Evolutionary conservation across 2,797 vertebrate species (phyloP), one percentile per base, ranked within the genome.

Genomic region (Rhincodon typus): DNA sequence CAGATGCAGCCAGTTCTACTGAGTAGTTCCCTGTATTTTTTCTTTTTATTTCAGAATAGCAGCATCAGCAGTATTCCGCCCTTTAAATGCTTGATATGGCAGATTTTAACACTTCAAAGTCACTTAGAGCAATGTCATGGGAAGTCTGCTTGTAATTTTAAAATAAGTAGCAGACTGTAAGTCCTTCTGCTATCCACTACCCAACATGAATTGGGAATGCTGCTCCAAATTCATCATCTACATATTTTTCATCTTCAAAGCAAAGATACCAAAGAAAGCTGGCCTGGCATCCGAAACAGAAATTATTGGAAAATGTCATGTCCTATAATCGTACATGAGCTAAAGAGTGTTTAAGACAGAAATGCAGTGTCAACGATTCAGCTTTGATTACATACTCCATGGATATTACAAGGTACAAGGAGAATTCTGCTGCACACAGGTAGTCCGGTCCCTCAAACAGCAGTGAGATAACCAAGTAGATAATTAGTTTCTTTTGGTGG

Each of bases 221-320:
- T 53, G 23, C 27, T 87, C 86, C 50, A 50, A 53, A 53, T 8
- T 46, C 86, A 87, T 87, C 53, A 87, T 53, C 86, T 30, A 53
- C 86, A 87, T 30, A 25, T 27, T 46, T 87, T 53, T 50, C 86
- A 87, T 87, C 86, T 87, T 87, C 86, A 87, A 87, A 86, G 82
- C 42, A 86, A 86, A 23, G 38, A 8, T 23, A 87, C 50, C 46
- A 87, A 53, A 87, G 46, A 53, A 53, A 87, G 10, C 46, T 53
- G 46, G 27, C 13, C 12, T 10, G 50, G 25, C 46, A 53, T 46
- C 25, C 1, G 86, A 8, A 53, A 87, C 15, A 87, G 23, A 57
- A 87, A 53, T 87, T 3, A 53, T 87, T 0, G 10, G 86, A 30
- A 87, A 8, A 25, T 30, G 46, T 53, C 25, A 53, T 53, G 23